A percentile compares a stretch with the other conserved stretches of the same genome.
phyloP scores from a whole-genome alignment of 2,113 vertebrate genomes.

The Hippocampus comes region DNA sequence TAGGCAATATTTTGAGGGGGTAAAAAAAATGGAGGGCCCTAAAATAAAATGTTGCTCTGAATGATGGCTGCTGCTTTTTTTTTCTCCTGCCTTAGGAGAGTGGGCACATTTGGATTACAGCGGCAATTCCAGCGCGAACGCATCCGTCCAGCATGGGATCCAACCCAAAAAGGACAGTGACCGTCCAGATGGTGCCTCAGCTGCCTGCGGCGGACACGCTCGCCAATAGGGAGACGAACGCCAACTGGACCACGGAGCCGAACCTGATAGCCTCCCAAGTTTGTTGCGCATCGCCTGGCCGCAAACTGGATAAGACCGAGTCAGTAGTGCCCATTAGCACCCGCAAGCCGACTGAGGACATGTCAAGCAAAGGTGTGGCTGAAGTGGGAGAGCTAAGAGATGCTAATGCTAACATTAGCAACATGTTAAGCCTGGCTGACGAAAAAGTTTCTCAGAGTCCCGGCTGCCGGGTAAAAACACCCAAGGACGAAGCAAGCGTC shows the following conservation, averaged over 20 bases:
- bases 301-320: constrained; percentile 32
- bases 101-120: constrained; percentile 48
- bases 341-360: constrained; percentile 28
- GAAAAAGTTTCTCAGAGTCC: constrained; percentile 25
- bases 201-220: constrained; percentile 67
- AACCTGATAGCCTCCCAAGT: constrained; percentile 67
- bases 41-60: not conserved
- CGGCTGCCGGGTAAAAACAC: too few relatives aligned
- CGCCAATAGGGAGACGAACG: constrained; percentile 67
- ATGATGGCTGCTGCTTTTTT: constrained; percentile 11
- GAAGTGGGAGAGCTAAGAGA: constrained; percentile 43
- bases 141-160: constrained; percentile 84
- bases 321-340: constrained; percentile 44
- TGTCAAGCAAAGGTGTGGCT: constrained; percentile 27
- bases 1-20: not conserved
- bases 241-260: constrained; percentile 63
- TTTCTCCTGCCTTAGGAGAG: constrained; percentile 44
- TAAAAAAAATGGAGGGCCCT: not conserved
- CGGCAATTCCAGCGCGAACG: constrained; percentile 32
- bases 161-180: constrained; percentile 82
- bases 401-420: constrained; percentile 54
- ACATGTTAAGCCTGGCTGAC: constrained; percentile 27
- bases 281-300: constrained; percentile 1
- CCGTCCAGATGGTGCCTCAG: constrained; percentile 75
- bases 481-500: not conserved